phyloP scores from a whole-genome alignment of 2,888 invertebrate species.

The Drosophila flavopinicola region DNA sequence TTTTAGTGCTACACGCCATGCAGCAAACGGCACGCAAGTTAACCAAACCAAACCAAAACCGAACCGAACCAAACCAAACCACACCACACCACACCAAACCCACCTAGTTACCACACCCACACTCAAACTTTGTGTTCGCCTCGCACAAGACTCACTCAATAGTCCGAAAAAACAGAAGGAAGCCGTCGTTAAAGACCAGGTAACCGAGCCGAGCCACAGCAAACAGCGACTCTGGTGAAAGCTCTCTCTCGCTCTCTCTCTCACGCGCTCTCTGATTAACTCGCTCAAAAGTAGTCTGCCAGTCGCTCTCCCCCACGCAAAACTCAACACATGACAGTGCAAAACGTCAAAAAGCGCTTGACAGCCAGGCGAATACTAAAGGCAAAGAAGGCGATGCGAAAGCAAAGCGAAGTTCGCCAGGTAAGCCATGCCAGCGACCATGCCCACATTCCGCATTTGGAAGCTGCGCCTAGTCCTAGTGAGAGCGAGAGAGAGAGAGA shows the following conservation, averaged over 20 bases:
- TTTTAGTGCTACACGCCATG: conserved; percentile 63
- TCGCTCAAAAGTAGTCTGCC: conserved; percentile 1
- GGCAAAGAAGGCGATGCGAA: conserved; percentile 36
- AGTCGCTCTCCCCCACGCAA: conserved; percentile 42
- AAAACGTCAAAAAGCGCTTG: conserved; percentile 69
- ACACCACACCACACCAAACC: too few relatives aligned
- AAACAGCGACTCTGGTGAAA: conserved; percentile 51
- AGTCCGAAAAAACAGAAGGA: conserved; percentile 61
- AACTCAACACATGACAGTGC: conserved; percentile 61
- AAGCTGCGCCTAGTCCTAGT: conserved; percentile 49
- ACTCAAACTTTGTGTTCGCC: conserved; percentile 5
- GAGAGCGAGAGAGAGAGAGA: neutral
- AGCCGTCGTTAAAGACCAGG: conserved; percentile 48
- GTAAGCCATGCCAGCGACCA: too few relatives aligned
- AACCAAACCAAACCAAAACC: too few relatives aligned
- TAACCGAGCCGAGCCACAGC: conserved; percentile 54
- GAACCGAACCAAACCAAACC: too few relatives aligned
- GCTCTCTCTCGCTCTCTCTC: conserved; percentile 32
- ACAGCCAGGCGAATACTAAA: conserved; percentile 55
- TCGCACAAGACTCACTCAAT: conserved; percentile 67
- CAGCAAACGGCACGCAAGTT: conserved; percentile 60
- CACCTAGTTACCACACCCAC: conserved; percentile 54
- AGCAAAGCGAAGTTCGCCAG: conserved; percentile 61
- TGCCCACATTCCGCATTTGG: conserved; percentile 33
- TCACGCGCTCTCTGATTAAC: conserved; percentile 9